Percentiles rank a stretch among this genome's conserved stretches.
These are phyloP conservation scores for Emmelina monodactyla DNA, from an alignment of 2,888 invertebrate species.

Conservation along the genomic window DNA sequence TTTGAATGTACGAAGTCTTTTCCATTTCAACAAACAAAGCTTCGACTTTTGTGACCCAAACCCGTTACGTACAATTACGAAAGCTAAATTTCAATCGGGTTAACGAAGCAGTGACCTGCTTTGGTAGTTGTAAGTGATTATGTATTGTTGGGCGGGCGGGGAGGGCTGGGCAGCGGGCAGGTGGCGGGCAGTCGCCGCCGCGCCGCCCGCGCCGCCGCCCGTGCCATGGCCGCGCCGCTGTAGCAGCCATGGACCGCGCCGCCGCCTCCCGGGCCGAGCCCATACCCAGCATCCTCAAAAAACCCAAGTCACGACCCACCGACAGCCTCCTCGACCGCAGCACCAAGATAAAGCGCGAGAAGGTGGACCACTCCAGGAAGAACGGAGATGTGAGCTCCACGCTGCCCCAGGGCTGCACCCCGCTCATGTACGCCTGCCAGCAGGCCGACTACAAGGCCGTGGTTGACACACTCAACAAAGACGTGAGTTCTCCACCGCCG, in stretches of 20 bases:
- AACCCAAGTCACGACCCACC: conserved; percentile 40
- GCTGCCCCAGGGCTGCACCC: conserved; percentile 76
- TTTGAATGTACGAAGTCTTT: too few relatives aligned
- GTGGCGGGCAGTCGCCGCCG: conserved; percentile 44
- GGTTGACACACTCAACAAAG: conserved; percentile 75
- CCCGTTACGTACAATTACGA: too few relatives aligned
- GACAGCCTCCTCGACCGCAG: conserved; percentile 54
- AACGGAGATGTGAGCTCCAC: conserved; percentile 42
- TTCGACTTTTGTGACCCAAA: too few relatives aligned
- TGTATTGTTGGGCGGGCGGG: conserved; percentile 43
- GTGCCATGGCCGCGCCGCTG: conserved; percentile 28
- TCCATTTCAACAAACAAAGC: too few relatives aligned
- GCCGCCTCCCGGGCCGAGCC: conserved; percentile 47
- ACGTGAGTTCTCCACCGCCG: conserved; percentile 64
- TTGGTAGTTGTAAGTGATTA: conserved; percentile 34
- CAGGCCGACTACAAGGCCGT: conserved; percentile 83
- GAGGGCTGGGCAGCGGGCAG: conserved; percentile 20
- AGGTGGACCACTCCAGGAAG: conserved; percentile 39
- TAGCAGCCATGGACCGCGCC: conserved; percentile 54
- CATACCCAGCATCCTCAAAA: conserved; percentile 57
- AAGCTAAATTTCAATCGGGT: background rate
- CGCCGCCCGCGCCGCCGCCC: conserved; percentile 36
- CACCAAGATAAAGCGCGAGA: conserved; percentile 52
- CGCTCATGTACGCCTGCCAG: conserved; percentile 92
- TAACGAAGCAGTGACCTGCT: conserved; percentile 46